Percentiles rank a stretch among this genome's conserved stretches.
Evolutionary conservation across 2,113 vertebrate species (phyloP).

Genomic region (Odocoileus virginianus): DNA sequence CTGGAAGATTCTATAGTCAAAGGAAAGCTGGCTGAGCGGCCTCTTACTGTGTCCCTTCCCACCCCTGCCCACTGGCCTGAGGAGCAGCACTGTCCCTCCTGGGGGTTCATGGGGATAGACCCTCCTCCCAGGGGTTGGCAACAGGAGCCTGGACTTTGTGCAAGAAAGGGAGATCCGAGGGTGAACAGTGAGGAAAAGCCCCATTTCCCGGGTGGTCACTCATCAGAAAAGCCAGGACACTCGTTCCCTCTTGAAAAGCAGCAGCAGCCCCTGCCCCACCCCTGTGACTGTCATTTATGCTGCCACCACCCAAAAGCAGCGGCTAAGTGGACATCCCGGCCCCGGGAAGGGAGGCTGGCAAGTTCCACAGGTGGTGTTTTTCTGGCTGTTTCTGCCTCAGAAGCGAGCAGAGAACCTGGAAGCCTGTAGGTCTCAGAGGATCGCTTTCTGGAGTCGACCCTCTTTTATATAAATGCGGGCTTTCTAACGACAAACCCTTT

Average conservation of each 20-base stretch:
- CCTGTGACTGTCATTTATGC: neutral
- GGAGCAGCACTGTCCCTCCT: neutral
- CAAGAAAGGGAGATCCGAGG: neutral
- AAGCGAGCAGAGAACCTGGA: conserved; percentile 1
- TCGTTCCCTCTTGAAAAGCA: neutral
- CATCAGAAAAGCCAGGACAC: neutral
- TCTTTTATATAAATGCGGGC: conserved; percentile 69
- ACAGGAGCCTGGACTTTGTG: neutral
- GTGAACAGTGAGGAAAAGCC: neutral
- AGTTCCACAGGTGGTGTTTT: neutral
- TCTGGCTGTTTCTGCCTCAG: neutral
- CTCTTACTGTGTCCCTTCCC: neutral
- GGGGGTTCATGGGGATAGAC: too few relatives aligned
- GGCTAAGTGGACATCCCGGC: neutral
- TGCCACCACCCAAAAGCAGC: neutral
- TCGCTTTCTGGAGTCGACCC: conserved; percentile 62
- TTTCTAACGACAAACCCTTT: conserved; percentile 82
- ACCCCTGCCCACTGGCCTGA: neutral
- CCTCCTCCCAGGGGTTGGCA: neutral
- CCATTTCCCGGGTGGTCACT: conserved; percentile 56
- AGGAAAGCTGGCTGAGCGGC: neutral
- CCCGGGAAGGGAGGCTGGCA: conserved; percentile 22
- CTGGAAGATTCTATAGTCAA: neutral
- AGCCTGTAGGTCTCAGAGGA: conserved; percentile 66
- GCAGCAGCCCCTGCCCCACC: neutral